These are phyloP conservation scores for Temnothorax longispinosus DNA, from an alignment of 1,140 invertebrate species.

Conservation along the genomic window DNA sequence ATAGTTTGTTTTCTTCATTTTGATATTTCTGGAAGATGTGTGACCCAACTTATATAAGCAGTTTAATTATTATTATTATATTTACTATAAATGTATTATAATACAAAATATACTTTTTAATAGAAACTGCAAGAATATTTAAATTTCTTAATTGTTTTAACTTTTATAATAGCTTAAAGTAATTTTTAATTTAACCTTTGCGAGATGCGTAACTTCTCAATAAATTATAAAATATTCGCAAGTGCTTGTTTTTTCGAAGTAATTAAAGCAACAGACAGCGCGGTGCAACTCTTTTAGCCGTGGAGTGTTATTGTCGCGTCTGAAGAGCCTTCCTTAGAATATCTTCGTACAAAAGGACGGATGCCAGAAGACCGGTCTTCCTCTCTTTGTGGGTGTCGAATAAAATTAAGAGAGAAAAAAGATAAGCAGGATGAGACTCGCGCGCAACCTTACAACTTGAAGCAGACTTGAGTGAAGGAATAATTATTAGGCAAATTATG, in stretches of 20 bases:
- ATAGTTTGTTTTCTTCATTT: background rate
- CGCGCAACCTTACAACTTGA: background rate
- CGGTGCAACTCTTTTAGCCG: background rate
- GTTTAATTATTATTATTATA: background rate
- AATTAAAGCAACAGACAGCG: background rate
- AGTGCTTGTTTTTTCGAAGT: background rate
- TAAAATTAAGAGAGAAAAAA: slow-evolving; percentile 43
- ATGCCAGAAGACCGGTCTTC: slow-evolving; percentile 55
- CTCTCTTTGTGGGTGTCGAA: slow-evolving; percentile 46
- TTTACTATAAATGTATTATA: background rate
- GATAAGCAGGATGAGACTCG: background rate
- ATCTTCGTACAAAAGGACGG: slow-evolving; percentile 12
- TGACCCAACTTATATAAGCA: background rate
- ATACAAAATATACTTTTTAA: background rate
- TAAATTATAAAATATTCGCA: background rate
- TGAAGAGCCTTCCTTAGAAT: slow-evolving; percentile 13
- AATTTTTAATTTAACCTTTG: background rate
- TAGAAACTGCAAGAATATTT: background rate
- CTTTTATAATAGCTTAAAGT: background rate
- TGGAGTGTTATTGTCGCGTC: background rate
- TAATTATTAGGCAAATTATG: background rate
- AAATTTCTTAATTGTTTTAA: background rate
- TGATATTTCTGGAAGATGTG: background rate
- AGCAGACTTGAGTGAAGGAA: background rate
- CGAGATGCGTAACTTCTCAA: background rate